Conservation (phyloP, 2,888 invertebrate species). For the Halocaridina rubra region DNA sequence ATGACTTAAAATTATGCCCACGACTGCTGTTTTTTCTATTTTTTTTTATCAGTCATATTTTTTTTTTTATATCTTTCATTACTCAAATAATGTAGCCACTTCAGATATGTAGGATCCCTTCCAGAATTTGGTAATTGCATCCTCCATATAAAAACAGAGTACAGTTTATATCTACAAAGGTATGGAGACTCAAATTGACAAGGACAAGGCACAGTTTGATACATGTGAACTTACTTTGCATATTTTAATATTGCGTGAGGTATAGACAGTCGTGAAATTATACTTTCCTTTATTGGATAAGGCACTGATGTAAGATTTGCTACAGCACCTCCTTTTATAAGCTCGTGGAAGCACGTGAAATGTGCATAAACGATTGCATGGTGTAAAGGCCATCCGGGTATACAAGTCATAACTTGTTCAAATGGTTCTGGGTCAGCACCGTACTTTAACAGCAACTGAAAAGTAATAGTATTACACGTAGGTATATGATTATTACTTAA, state of each 20-base stretch:
- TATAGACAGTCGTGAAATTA: conserved; percentile 39
- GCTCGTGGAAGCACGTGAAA: conserved; percentile 52
- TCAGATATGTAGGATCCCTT: no score
- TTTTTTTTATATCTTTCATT: no score
- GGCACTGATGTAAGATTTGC: conserved; percentile 25
- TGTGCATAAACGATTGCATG: conserved; percentile 60
- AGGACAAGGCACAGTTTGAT: no score
- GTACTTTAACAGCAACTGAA: conserved; percentile 44
- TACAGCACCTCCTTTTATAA: conserved; percentile 53
- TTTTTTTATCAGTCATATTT: no score
- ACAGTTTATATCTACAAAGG: no score
- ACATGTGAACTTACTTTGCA: conserved; percentile 38
- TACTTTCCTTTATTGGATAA: not conserved
- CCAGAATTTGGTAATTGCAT: no score
- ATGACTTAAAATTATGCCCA: no score
- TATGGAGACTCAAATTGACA: no score
- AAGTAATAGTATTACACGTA: not conserved
- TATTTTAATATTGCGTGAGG: conserved; percentile 49
- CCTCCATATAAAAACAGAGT: no score
- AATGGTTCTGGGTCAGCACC: conserved; percentile 55
- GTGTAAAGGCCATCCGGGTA: conserved; percentile 62
- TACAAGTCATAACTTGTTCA: conserved; percentile 47
- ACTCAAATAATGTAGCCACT: no score
- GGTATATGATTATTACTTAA: not conserved
- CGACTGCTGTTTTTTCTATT: no score